Evolutionary conservation across 2,888 invertebrate genomes (phyloP).

Genomic region (Griposia aprilina): DNA sequence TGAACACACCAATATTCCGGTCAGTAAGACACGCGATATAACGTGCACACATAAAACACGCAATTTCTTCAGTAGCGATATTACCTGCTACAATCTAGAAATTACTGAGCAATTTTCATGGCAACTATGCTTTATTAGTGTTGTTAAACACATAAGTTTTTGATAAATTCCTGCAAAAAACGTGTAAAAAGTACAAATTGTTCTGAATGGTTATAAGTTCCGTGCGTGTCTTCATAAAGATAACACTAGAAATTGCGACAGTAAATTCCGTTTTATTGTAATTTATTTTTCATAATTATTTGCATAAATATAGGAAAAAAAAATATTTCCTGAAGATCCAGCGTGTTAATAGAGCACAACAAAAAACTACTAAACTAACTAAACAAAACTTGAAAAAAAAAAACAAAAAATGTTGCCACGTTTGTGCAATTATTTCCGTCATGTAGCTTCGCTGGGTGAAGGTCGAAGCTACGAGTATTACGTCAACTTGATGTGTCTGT

Average conservation of each 20-base stretch:
- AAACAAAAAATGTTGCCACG: slow-evolving; percentile 67
- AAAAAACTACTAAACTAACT: slow-evolving; percentile 20
- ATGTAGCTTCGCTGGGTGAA: slow-evolving; percentile 74
- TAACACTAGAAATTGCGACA: slow-evolving; percentile 11
- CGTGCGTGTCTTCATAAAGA: slow-evolving; percentile 7
- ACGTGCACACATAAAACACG: slow-evolving; percentile 70
- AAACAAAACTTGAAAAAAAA: slow-evolving; percentile 60
- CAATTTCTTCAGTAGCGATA: slow-evolving; percentile 70
- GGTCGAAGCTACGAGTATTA: slow-evolving; percentile 74
- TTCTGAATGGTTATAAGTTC: slow-evolving; percentile 10
- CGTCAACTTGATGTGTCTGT: slow-evolving; percentile 70
- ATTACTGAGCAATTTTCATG: slow-evolving; percentile 67
- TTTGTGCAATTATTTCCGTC: slow-evolving; percentile 78
- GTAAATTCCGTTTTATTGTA: slow-evolving; percentile 6
- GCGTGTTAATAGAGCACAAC: slow-evolving; percentile 43
- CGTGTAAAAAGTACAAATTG: slow-evolving; percentile 23
- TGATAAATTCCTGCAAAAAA: slow-evolving; percentile 48
- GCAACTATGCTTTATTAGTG: slow-evolving; percentile 53
- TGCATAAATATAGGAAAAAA: background rate
- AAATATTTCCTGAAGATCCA: background rate
- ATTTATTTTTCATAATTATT: slow-evolving; percentile 17
- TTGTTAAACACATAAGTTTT: slow-evolving; percentile 47
- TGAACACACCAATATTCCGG: slow-evolving; percentile 67
- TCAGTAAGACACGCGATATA: slow-evolving; percentile 73
- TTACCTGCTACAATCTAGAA: slow-evolving; percentile 69